Base-by-base conservation (phyloP, 2,113 vertebrate genomes). In the Dasyornis broadbenti region DNA sequence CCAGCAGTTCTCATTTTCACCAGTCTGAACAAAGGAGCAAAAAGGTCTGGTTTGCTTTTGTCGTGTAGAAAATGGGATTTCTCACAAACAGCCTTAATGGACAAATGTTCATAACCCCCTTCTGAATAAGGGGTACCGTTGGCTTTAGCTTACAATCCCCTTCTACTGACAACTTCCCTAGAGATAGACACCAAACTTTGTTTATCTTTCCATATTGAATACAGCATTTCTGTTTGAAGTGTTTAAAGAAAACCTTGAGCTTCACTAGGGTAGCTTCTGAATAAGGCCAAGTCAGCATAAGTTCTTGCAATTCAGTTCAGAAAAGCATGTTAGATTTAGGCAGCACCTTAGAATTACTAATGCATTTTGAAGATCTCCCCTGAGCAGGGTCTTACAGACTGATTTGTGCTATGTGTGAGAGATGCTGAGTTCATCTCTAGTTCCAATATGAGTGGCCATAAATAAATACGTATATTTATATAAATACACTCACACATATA, bases 401-500 rank as follows among this genome's bases (percentile, higher is more conserved):
- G 79, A 75, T 82, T 59, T 44, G 78, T 92, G 47, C 75, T 54
- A 4, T 71, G 77, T 42, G 20, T 42, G 60, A 93, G 82, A 95
- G 64, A 83, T 69, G 68, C 59, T 95, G 40, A 63, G 86, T 82
- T 95, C 45, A 83, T 92, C 76, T 89, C 75, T 92, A 85, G 92
- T 95, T 96, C 92, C 91, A 45, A 4, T 92, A 90, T 87, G 95
- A 98, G 81, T 59, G 53, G 30, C 52, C 90, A 93, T 93, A 92
- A 82, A 92, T 80, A 91, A 95, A 76, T 79, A 82, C 53, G 75
- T 84, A 7, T 45, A 59, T 92, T 86, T 57, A 71, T 95, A 90
- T 77, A 72, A 94, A 81, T 93, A 90, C 31, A 40, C 64, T 96
- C 87, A 90, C 11, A 45, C 40, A 60, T 63, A 31, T 10, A 49